These are phyloP conservation scores for Guaruba guarouba DNA, from an alignment of 2,113 vertebrate genomes.

Conservation along the genomic window DNA sequence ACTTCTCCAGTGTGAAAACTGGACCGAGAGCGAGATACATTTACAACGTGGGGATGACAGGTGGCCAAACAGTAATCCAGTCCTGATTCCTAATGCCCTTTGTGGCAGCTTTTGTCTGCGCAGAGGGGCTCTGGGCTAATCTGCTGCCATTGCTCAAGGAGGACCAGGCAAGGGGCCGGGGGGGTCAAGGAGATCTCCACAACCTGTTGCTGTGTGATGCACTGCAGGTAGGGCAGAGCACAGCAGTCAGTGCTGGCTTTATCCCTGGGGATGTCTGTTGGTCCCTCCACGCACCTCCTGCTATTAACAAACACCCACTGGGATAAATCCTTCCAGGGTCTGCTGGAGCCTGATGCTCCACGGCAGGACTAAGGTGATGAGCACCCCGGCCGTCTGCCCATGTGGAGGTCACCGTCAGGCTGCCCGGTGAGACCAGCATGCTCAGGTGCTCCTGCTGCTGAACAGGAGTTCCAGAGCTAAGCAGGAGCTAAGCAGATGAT, in stretches of 20 bases:
- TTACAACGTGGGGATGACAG: slow-evolving; percentile 50
- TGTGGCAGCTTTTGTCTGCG: slow-evolving; percentile 61
- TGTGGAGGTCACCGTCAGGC: neutral
- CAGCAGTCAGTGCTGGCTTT: neutral
- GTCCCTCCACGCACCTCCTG: neutral
- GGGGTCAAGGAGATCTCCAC: neutral
- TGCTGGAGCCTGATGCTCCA: accelerated
- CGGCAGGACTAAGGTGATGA: accelerated
- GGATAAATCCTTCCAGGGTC: neutral
- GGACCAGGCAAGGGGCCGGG: neutral
- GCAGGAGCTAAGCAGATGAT: accelerated
- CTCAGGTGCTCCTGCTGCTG: neutral
- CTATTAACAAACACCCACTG: neutral
- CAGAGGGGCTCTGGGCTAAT: slow-evolving; percentile 56
- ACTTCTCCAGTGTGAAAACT: neutral
- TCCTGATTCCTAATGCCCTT: slow-evolving; percentile 55
- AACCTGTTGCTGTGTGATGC: neutral
- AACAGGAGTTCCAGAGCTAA: neutral
- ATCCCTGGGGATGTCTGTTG: neutral
- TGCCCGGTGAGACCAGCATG: accelerated
- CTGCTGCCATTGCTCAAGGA: slow-evolving; percentile 42
- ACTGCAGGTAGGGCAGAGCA: neutral
- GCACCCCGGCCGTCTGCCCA: accelerated
- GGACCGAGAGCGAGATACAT: neutral
- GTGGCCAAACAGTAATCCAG: slow-evolving; percentile 68